These are phyloP conservation scores for Yponomeuta malinellus DNA, from an alignment of 2,888 invertebrate species.

Conservation along the genomic window DNA sequence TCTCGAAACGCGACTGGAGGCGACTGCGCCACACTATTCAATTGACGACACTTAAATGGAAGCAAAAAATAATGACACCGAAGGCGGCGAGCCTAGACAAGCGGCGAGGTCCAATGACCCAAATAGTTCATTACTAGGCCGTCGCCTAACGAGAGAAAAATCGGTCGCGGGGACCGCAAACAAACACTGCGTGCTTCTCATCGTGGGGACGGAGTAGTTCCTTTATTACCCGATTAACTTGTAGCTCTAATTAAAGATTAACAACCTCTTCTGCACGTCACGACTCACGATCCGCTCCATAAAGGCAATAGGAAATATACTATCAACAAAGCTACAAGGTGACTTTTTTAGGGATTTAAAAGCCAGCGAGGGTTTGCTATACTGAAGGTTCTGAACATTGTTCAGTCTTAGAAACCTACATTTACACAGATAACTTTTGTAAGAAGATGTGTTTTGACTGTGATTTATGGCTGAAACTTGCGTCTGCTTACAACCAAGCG, in stretches of 20 bases:
- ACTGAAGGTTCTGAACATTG: no score
- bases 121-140: constrained; percentile 67
- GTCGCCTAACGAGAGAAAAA: constrained; percentile 62
- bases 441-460: no score
- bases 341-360: neutral
- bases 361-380: no score
- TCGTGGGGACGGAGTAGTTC: neutral
- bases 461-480: no score
- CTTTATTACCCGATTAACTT: neutral
- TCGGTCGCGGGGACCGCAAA: constrained; percentile 42
- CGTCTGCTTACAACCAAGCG: no score
- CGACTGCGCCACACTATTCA: constrained; percentile 49
- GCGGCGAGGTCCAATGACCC: constrained; percentile 73
- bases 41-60: constrained; percentile 51
- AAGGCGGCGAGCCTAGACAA: constrained; percentile 50
- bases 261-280: constrained; percentile 21
- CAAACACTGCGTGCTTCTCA: constrained; percentile 12
- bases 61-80: constrained; percentile 58
- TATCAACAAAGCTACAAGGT: constrained; percentile 9
- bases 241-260: neutral
- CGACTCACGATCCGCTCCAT: constrained; percentile 17
- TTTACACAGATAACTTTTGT: no score
- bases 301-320: constrained; percentile 25
- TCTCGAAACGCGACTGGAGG: constrained; percentile 40
- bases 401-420: no score